Evolutionary conservation across 1,140 invertebrate species (phyloP).

Genomic region (Drosophila orosa): DNA sequence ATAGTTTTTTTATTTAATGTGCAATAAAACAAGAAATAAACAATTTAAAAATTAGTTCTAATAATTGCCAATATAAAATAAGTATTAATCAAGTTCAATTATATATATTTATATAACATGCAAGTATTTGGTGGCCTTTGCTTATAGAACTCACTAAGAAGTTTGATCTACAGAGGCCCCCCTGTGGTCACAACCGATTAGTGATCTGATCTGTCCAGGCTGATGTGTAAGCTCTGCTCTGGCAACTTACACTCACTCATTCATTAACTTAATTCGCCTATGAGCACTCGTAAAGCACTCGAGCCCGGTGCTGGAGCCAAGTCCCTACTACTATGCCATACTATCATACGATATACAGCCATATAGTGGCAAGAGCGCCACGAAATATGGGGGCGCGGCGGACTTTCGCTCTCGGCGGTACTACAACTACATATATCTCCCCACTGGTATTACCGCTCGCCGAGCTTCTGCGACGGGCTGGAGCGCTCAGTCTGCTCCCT

Average conservation of each 20-base stretch:
- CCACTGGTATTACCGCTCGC: constrained; percentile 18
- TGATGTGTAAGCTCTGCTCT: constrained; percentile 7
- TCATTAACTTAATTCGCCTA: constrained; percentile 36
- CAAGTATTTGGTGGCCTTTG: too few species aligned
- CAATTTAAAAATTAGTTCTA: neutral
- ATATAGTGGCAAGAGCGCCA: constrained; percentile 19
- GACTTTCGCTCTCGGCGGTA: constrained; percentile 40
- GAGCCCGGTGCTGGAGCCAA: constrained; percentile 9
- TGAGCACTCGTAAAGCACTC: constrained; percentile 17
- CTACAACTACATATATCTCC: neutral
- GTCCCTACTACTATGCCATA: constrained; percentile 9
- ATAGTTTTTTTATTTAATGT: neutral
- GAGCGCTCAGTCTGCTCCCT: constrained; percentile 41
- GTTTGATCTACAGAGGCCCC: neutral
- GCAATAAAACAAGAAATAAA: neutral
- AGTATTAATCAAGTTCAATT: neutral
- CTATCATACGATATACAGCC: constrained; percentile 13
- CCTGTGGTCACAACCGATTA: constrained; percentile 10
- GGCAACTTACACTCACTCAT: constrained; percentile 15
- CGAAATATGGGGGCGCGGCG: constrained; percentile 24
- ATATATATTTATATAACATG: neutral
- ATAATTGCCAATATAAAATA: neutral
- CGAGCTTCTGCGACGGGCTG: constrained; percentile 24
- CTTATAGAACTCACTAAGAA: too few species aligned
- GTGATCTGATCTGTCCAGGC: constrained; percentile 10